Conservation (phyloP, 2,113 vertebrate genomes). For the Rhinogobius similis region DNA sequence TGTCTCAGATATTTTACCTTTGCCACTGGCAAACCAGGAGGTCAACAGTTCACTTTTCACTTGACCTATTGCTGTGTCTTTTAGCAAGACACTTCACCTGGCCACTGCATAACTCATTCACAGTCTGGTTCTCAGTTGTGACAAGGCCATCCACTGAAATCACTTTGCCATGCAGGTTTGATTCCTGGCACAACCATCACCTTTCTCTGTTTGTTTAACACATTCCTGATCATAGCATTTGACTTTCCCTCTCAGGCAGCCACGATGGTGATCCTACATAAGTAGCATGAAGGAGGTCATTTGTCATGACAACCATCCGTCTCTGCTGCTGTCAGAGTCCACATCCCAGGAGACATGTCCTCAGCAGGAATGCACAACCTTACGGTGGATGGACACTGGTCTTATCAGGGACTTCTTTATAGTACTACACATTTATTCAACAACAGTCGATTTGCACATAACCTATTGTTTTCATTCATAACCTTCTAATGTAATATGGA, state of each 20-base stretch:
- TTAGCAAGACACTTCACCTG: background rate
- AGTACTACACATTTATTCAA: too few relatives aligned
- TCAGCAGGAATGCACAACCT: slow-evolving; percentile 21
- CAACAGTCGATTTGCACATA: too few relatives aligned
- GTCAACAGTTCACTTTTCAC: background rate
- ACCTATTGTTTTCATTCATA: too few relatives aligned
- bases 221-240: slow-evolving; percentile 48
- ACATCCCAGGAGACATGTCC: slow-evolving; percentile 43
- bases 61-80: background rate
- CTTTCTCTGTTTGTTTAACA: background rate
- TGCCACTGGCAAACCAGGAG: background rate
- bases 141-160: background rate
- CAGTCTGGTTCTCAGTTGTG: background rate
- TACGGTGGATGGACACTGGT: slow-evolving; percentile 1
- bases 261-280: slow-evolving; percentile 34
- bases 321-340: slow-evolving; percentile 50
- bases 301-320: slow-evolving; percentile 62
- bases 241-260: slow-evolving; percentile 19
- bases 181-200: background rate
- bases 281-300: slow-evolving; percentile 69
- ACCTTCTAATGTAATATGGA: too few relatives aligned
- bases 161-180: background rate
- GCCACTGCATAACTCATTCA: background rate
- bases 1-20: too few relatives aligned
- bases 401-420: background rate